These are phyloP conservation scores for Schizothorax lantsangensis DNA, from an alignment of 2,797 vertebrate genomes.

Conservation along the genomic window DNA sequence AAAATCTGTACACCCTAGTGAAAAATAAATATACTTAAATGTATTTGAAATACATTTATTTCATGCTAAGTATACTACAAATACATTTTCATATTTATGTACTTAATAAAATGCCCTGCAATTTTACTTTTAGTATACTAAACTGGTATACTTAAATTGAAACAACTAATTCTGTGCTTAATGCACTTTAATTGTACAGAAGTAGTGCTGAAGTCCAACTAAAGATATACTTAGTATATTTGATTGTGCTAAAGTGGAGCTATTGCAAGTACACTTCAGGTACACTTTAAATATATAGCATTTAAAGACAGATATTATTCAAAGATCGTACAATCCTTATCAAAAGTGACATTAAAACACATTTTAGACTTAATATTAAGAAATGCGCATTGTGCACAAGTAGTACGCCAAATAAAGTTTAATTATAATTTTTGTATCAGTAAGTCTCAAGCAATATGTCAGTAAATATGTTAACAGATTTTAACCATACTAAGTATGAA, in stretches of 20 bases:
- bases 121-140: neutral
- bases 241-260: neutral
- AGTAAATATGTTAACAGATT: neutral
- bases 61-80: neutral
- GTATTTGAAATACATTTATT: neutral
- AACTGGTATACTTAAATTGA: neutral
- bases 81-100: neutral
- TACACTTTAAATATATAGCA: neutral
- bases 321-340: neutral
- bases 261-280: neutral
- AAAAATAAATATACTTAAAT: neutral
- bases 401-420: too few species aligned
- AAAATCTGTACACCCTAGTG: neutral
- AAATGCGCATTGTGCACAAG: too few species aligned
- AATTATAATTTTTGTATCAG: too few species aligned
- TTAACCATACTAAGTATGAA: neutral
- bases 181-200: neutral
- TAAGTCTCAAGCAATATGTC: too few species aligned
- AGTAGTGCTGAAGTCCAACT: neutral
- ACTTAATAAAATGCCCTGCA: neutral
- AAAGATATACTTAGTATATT: neutral
- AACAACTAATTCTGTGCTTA: neutral
- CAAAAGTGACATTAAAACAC: neutral
- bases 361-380: neutral
- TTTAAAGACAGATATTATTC: neutral